Percentiles rank a stretch among this genome's conserved stretches.
phyloP scores from a whole-genome alignment of 1,140 invertebrate species.

The Caerostris darwini region DNA sequence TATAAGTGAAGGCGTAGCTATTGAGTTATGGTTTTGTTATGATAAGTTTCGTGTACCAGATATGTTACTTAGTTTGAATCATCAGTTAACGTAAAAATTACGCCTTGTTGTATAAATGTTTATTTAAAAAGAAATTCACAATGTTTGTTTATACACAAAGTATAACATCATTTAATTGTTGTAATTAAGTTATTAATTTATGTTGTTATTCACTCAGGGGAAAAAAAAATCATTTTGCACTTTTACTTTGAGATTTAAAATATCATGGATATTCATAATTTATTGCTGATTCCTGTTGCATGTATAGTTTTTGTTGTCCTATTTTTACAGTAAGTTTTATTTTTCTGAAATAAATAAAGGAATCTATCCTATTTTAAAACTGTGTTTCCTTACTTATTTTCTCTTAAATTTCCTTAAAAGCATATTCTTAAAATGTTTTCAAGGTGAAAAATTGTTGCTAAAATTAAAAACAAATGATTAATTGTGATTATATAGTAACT shows the following conservation, averaged over 20 bases:
- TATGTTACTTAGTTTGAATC: neutral
- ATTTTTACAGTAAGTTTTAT: slow-evolving; percentile 36
- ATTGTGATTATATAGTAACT: no score
- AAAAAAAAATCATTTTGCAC: no score
- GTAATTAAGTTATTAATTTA: no score
- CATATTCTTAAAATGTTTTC: no score
- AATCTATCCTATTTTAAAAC: no score
- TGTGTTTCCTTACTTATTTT: no score
- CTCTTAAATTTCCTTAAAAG: no score
- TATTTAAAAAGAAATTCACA: neutral
- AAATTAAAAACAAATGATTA: no score
- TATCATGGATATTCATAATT: slow-evolving; percentile 25
- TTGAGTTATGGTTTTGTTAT: neutral
- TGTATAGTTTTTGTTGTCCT: neutral
- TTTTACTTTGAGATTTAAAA: neutral
- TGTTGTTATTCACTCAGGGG: no score
- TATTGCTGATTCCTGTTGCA: neutral
- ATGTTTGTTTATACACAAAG: neutral
- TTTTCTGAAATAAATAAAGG: neutral
- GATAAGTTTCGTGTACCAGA: neutral
- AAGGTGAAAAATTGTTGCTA: no score
- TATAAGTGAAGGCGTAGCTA: neutral
- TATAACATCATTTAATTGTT: no score
- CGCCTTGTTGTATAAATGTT: neutral
- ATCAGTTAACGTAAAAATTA: neutral